Base-by-base conservation (phyloP, 2,797 vertebrate species). In the Denticeps clupeoides region DNA sequence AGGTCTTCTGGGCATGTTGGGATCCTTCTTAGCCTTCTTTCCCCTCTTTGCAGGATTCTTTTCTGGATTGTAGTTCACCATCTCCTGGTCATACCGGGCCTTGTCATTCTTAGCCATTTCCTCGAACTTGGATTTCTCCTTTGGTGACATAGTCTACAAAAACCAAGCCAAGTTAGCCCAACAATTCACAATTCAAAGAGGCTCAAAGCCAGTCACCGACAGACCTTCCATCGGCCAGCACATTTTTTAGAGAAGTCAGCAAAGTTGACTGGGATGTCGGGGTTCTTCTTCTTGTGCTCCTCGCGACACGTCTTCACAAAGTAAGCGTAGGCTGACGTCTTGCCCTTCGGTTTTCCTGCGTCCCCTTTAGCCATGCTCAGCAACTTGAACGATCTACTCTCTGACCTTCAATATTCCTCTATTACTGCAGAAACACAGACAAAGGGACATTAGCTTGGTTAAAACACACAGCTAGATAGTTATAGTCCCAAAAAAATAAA, bases 281-380 rank as follows among this genome's bases (percentile, higher is more conserved):
- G 86, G 55, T 80, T 89, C 57, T 89, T 89, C 66, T 87, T 89
- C 75, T 88, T 88, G 47, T 87, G 86, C 49, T 89, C 87, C 51
- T 88, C 87, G 51, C 87, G 81, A 71, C 87, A 88, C 0, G 85
- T 87, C 71, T 88, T 85, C 68, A 88, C 81, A 68, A 82, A 86
- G 60, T 83, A 83, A 41, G 86, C 75, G 64, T 88, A 89, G 37
- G 87, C 84, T 56, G 87, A 89, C 87, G 89, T 88, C 74, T 89
- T 89, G 75, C 87, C 87, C 58, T 88, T 89, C 40, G 87, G 87
- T 75, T 89, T 89, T 71, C 81, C 85, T 47, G 86, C 83, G 40
- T 89, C 87, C 56, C 86, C 83, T 82, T 89, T 89, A 67, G 82
- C 87, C 87, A 89, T 89, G 46, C 50, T 84, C 69, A 68, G 61